Base-by-base conservation (phyloP, 2,888 invertebrate species). In the Rotaria sp. region DNA sequence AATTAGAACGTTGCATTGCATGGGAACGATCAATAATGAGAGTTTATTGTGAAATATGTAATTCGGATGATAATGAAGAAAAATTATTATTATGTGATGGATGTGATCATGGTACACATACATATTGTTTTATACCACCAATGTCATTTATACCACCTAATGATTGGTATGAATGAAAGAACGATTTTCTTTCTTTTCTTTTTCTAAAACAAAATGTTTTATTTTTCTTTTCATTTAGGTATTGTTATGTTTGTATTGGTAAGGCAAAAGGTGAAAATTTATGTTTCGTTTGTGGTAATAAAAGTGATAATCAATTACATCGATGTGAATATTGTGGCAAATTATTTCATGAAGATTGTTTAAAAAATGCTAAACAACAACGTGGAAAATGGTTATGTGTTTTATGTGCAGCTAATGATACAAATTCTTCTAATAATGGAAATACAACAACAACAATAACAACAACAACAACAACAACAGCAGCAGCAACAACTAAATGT, bases 11-110 rank as follows among this genome's bases (percentile, higher is more conserved):
- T 4, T 90, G 95, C 90, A 95, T 98, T 89, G 96, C 97, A 67
- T 98, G 98, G 98, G 97, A 98, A 92, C 97, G 97, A 93, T 96
- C 96, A 92, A 95, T 97, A 90, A 97, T 98, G 97, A 96, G 97
- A 93, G 97, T 97, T 92, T 96, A 96, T 92, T 97, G 97, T 92
- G 97, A 98, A 92, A 96, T 98, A 92, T 98, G 98, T 92, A 94
- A 95, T 90, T 94, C 95, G 90, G 97, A 96, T 87, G 97, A 97
- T 92, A 96, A 96, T 90, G 97, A 98, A 91, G 97, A 96, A 89
- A 95, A 96, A 91, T 92, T 98, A 88, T 92, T 98, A 89, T 93
- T 98, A 45, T 98, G 98, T 92, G 98, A 98, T 92, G 96, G 96
- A 88, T 98, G 98, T 92, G 98, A 98, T 92, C 95, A 96, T 91